Conservation (phyloP, 64 coral and sea anemone genomes). For the Pachyseris speciosa region DNA sequence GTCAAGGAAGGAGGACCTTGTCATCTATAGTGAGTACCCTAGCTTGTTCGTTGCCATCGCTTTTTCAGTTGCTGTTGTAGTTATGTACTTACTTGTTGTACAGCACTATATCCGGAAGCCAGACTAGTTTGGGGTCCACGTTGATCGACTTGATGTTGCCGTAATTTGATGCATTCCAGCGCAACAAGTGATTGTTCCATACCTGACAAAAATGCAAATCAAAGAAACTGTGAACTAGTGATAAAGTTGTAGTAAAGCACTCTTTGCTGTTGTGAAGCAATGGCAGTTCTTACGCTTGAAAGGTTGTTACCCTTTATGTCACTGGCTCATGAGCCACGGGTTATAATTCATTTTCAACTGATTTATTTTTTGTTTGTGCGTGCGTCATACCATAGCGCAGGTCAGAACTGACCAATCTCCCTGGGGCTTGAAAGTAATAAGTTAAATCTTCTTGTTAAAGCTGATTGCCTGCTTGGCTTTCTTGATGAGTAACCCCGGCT, state of each 20-base stretch:
- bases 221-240: background rate
- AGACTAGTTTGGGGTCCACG: slow-evolving; percentile 82
- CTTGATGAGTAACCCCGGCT: too few species aligned
- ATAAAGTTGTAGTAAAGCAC: background rate
- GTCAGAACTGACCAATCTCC: too few species aligned
- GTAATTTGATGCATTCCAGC: slow-evolving; percentile 86
- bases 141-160: slow-evolving; percentile 93
- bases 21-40: too few species aligned
- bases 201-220: slow-evolving; percentile 34
- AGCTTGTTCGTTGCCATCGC: too few species aligned
- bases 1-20: too few species aligned
- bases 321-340: background rate
- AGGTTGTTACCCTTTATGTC: too few species aligned
- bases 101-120: slow-evolving; percentile 93
- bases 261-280: background rate
- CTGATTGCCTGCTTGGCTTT: too few species aligned
- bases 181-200: slow-evolving; percentile 93
- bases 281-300: background rate
- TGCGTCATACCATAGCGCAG: too few species aligned
- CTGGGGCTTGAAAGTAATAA: too few species aligned
- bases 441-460: too few species aligned
- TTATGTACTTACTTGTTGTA: slow-evolving; percentile 92
- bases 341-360: too few species aligned
- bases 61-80: background rate
- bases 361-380: too few species aligned